These are phyloP conservation scores for Carettochelys insculpta DNA, from an alignment of 2,113 vertebrate species.

Conservation along the genomic window DNA sequence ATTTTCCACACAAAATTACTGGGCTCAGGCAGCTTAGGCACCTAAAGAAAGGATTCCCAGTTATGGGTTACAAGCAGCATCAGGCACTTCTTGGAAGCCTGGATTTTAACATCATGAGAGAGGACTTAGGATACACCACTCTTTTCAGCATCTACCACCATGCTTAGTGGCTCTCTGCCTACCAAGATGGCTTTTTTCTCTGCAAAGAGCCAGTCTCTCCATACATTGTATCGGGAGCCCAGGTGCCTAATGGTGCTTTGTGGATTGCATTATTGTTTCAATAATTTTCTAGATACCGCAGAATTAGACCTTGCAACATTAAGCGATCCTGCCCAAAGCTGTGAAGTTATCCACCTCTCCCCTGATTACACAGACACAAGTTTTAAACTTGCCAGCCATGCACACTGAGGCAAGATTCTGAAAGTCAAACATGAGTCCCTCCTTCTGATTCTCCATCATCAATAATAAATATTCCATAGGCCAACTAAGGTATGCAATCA, in stretches of 20 bases:
- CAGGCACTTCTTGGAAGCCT: neutral
- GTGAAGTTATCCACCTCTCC: neutral
- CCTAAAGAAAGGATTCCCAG: neutral
- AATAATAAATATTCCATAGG: neutral
- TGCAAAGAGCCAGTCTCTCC: neutral
- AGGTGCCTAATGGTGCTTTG: neutral
- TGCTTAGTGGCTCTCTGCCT: neutral
- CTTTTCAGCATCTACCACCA: neutral
- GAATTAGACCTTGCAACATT: neutral
- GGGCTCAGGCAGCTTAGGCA: neutral
- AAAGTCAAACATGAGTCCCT: neutral
- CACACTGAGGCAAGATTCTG: neutral
- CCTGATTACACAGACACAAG: neutral
- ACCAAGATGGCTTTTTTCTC: neutral
- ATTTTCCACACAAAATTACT: neutral
- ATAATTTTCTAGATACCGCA: neutral
- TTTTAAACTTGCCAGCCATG: neutral
- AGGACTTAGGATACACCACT: neutral
- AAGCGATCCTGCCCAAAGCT: neutral
- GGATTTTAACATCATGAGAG: neutral
- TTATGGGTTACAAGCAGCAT: neutral
- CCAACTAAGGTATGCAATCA: neutral
- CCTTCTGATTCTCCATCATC: neutral
- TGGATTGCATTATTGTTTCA: neutral
- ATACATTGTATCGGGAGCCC: neutral